These are phyloP conservation scores for Nomada goodeniana DNA, from an alignment of 2,888 invertebrate genomes.

Conservation along the genomic window DNA sequence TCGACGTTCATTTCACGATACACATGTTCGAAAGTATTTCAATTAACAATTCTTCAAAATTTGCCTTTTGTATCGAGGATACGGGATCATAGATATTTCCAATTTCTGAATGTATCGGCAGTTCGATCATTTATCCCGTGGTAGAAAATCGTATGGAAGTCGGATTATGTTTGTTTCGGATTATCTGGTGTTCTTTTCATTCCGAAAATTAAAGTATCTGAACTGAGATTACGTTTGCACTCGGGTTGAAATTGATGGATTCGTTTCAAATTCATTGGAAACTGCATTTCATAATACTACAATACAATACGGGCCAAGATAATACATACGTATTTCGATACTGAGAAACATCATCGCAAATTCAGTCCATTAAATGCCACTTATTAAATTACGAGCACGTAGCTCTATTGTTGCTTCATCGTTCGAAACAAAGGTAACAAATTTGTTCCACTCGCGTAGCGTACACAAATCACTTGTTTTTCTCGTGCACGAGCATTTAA, in stretches of 20 bases:
- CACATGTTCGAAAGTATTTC: not conserved
- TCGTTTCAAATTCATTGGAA: not conserved
- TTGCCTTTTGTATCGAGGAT: too few relatives aligned
- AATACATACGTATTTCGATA: too few relatives aligned
- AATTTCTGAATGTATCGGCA: not conserved
- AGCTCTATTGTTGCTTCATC: too few relatives aligned
- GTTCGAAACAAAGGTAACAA: not conserved
- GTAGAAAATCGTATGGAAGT: not conserved
- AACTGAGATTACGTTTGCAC: not conserved
- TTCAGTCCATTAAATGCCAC: too few relatives aligned
- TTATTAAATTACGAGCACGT: too few relatives aligned
- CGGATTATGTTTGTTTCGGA: not conserved
- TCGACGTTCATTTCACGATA: not conserved
- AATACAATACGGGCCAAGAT: too few relatives aligned
- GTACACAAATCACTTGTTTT: slow-evolving; percentile 54
- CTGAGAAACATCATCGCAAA: too few relatives aligned
- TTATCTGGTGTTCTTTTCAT: not conserved
- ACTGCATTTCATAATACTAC: too few relatives aligned
- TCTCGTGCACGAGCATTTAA: slow-evolving; percentile 49
- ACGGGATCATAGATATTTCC: not conserved
- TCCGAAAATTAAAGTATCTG: not conserved
- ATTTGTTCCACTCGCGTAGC: slow-evolving; percentile 8
- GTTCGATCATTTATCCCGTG: not conserved
- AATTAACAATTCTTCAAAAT: not conserved
- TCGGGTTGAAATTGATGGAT: not conserved